Conservation (phyloP, 2,113 vertebrate species). For the Dolichallabes microphthalmus region DNA sequence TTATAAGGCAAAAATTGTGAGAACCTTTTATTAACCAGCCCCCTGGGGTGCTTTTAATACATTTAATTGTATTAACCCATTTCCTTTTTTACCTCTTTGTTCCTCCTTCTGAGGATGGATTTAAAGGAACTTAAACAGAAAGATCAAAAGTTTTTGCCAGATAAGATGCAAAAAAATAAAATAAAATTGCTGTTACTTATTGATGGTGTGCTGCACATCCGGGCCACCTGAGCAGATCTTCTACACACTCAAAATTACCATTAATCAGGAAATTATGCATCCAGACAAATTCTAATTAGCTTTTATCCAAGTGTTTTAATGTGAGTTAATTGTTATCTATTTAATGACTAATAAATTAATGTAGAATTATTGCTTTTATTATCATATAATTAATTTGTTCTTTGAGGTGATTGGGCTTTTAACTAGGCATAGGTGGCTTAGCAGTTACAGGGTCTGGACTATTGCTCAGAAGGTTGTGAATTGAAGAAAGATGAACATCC, state of each 20-base stretch:
- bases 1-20: not conserved
- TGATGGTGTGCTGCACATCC: not conserved
- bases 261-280: not conserved
- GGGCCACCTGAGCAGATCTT: slow-evolving; percentile 7
- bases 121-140: not conserved
- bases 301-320: not conserved
- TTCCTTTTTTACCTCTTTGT: not conserved
- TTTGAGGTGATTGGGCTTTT: not conserved
- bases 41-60: not conserved
- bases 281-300: not conserved
- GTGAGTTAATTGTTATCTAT: not conserved
- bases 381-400: not conserved
- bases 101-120: not conserved
- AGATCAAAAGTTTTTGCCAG: not conserved
- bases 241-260: not conserved
- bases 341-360: not conserved
- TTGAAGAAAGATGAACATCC: no score
- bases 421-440: not conserved
- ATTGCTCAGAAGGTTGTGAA: not conserved
- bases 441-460: not conserved
- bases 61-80: not conserved
- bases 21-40: not conserved
- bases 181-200: not conserved
- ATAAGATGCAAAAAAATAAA: not conserved
- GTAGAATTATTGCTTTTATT: not conserved